phyloP scores from a whole-genome alignment of 2,888 invertebrate species.

The Drosophila seclusa region DNA sequence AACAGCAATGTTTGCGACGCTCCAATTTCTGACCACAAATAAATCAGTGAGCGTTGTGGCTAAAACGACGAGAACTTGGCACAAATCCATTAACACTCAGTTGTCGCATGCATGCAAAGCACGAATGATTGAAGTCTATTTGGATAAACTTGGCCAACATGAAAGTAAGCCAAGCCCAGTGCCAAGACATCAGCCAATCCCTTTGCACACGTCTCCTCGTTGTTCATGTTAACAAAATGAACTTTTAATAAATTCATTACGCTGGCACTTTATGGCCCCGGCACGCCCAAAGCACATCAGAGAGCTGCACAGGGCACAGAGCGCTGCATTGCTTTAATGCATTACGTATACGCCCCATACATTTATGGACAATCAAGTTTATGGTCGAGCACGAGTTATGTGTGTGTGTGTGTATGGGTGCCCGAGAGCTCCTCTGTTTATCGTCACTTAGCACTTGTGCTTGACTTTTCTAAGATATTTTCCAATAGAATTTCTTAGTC shows the following conservation, averaged over 20 bases:
- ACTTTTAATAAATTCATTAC: constrained; percentile 80
- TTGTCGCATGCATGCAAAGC: constrained; percentile 71
- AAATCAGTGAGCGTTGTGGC: constrained; percentile 62
- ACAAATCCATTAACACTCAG: constrained; percentile 78
- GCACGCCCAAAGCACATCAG: constrained; percentile 27
- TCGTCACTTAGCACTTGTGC: constrained; percentile 67
- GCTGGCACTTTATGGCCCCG: constrained; percentile 59
- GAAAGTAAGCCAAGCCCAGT: constrained; percentile 53
- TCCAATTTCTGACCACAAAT: constrained; percentile 60
- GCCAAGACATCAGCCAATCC: not conserved
- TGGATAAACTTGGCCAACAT: constrained; percentile 76
- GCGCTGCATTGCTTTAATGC: constrained; percentile 69
- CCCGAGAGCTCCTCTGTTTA: constrained; percentile 53
- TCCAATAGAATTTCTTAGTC: constrained; percentile 57
- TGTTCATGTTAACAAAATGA: constrained; percentile 55
- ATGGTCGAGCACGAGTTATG: constrained; percentile 36
- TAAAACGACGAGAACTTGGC: constrained; percentile 69
- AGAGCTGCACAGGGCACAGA: constrained; percentile 18
- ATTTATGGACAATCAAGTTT: constrained; percentile 79
- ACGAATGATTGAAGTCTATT: constrained; percentile 65
- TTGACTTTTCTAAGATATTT: constrained; percentile 73
- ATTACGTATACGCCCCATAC: constrained; percentile 81
- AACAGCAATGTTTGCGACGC: constrained; percentile 35
- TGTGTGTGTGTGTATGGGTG: constrained; percentile 1
- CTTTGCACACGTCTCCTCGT: not conserved